Evolutionary conservation across 1,140 invertebrate genomes (phyloP), one percentile per base, ranked within the genome.

Genomic region (Apis dorsata): DNA sequence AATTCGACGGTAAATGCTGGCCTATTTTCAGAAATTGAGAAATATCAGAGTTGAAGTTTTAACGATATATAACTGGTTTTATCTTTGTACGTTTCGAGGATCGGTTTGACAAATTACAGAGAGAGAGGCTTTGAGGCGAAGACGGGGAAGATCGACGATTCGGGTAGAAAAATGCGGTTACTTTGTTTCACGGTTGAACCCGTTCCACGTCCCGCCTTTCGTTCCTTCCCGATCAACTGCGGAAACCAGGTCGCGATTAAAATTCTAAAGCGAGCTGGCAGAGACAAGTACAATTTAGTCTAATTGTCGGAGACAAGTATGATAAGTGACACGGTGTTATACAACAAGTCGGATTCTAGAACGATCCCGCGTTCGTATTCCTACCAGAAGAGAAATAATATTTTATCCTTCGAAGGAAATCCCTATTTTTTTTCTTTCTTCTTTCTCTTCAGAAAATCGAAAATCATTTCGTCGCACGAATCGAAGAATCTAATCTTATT

Each of bases 161-260:
- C 19, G 21, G 1, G 19, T 24, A 19, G 74, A 76, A 51, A 63
- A 76, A 53, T 65, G 63, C 28, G 63, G 63, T 3, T 19, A 12
- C 19, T 21, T 44, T 12, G 17, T 19, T 66, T 12, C 10, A 21
- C 10, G 44, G 65, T 4, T 68, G 34, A 34, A 19, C 28, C 5
- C 34, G 11, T 44, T 68, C 10, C 5, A 7, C 13, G 53, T 17
- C 11, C 13, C 53, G 44, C n/a, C 34, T 8, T 49, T 68, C 44
- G 34, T 44, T 69, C 21, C 66, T 49, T 21, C 2, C 66, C 34
- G 10, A 28, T 51, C 11, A 55, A 28, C 49, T 13, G 5, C 44
- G n/a, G 2, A 63, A 76, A 76, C 60, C 28, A n/a, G 74, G 74
- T 53, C 74, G 21, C n/a, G 60, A 65, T 62, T 65, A 62, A 76